Conservation (phyloP, 2,888 invertebrate genomes). For the Pyrochroa serraticornis region DNA sequence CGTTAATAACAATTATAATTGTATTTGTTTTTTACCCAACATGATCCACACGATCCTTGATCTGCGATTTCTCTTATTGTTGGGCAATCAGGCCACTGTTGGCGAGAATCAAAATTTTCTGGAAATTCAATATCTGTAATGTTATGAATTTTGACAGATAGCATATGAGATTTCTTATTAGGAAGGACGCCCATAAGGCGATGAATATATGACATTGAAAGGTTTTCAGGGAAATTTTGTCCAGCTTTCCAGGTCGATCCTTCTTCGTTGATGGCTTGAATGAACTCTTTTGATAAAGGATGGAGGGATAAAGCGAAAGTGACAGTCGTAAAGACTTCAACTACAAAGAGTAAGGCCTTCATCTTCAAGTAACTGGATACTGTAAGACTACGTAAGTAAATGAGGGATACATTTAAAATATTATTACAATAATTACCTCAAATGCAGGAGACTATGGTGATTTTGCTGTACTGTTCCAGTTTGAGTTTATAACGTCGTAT, state of each 20-base stretch:
- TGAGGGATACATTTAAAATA: no score
- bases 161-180: conserved; percentile 62
- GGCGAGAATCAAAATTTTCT: conserved; percentile 79
- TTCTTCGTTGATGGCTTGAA: conserved; percentile 70
- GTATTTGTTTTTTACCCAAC: conserved; percentile 69
- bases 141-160: conserved; percentile 48
- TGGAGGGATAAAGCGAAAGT: conserved; percentile 56
- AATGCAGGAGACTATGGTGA: no score
- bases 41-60: conserved; percentile 90
- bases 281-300: conserved; percentile 74
- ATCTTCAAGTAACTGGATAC: no score
- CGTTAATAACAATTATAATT: not conserved
- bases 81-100: conserved; percentile 84
- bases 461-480: no score
- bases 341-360: not conserved
- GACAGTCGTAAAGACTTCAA: not conserved
- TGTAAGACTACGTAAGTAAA: no score
- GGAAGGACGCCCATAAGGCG: conserved; percentile 75
- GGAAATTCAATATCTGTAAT: conserved; percentile 65
- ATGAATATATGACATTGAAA: conserved; percentile 66
- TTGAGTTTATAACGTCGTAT: no score
- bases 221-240: conserved; percentile 71
- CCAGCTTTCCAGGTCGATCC: conserved; percentile 80
- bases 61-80: conserved; percentile 83
- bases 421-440: no score